phyloP scores from a whole-genome alignment of 2,113 vertebrate species.

The Leuciscus idus region DNA sequence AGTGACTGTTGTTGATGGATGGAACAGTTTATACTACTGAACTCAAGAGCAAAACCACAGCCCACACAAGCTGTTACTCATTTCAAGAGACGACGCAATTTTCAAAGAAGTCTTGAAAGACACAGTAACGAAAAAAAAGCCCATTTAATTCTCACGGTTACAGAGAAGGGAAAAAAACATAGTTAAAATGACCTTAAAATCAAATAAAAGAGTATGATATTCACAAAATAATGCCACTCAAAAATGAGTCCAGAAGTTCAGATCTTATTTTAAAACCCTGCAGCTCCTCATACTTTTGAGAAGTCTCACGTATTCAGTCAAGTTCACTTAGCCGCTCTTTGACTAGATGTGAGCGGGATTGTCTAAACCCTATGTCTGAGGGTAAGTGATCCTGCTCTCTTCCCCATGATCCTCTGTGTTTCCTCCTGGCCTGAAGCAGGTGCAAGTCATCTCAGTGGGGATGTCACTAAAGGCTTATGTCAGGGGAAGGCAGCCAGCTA shows the following conservation, averaged over 20 bases:
- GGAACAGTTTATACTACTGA: background rate
- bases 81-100: background rate
- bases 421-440: constrained; percentile 49
- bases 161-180: background rate
- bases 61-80: background rate
- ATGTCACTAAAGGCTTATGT: constrained; percentile 64
- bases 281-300: background rate
- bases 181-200: too few relatives aligned
- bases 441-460: constrained; percentile 49
- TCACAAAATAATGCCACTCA: background rate
- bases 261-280: background rate
- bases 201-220: background rate
- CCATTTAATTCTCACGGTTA: background rate
- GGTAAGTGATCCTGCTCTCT: constrained; percentile 42
- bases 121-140: background rate
- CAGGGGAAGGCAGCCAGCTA: constrained; percentile 53
- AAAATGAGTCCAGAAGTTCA: background rate
- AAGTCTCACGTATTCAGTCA: constrained; percentile 29
- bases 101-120: background rate
- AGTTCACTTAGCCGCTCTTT: constrained; percentile 13
- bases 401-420: constrained; percentile 32
- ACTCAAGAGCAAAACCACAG: background rate
- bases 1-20: background rate
- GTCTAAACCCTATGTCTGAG: constrained; percentile 43
- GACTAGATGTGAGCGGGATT: constrained; percentile 36